Evolutionary conservation across 1,140 invertebrate species (phyloP).

Genomic region (Artemia franciscana): DNA sequence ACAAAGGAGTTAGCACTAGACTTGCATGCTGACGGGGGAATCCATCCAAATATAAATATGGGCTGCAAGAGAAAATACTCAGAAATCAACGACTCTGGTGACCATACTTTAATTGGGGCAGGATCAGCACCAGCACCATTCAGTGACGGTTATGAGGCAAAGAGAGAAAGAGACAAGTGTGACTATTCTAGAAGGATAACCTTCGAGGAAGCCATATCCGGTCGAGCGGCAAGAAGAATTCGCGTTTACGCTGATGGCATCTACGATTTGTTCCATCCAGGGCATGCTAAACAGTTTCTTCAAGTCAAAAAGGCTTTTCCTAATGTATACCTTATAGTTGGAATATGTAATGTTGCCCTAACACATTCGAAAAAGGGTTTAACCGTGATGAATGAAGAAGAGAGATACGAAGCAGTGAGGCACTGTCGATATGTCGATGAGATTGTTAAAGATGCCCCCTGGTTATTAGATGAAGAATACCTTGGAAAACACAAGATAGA

Average conservation of each 20-base stretch:
- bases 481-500: constrained; percentile 82
- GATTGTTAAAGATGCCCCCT: constrained; percentile 80
- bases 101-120: no score
- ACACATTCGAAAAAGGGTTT: constrained; percentile 82
- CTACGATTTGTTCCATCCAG: constrained; percentile 91
- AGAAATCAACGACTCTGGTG: no score
- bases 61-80: no score
- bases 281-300: constrained; percentile 88
- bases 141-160: constrained; percentile 57
- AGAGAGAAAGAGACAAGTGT: constrained; percentile 44
- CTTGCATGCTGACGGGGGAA: no score
- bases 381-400: constrained; percentile 89
- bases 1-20: no score
- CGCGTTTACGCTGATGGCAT: constrained; percentile 94
- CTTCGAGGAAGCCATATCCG: constrained; percentile 52
- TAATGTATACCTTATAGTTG: constrained; percentile 94
- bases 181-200: constrained; percentile 66
- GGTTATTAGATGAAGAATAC: constrained; percentile 79
- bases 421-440: constrained; percentile 99
- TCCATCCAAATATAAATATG: no score
- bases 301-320: constrained; percentile 95
- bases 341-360: constrained; percentile 77
- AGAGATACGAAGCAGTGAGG: constrained; percentile 84
- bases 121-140: constrained; percentile 76
- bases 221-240: constrained; percentile 45